Conservation (phyloP, 2,888 invertebrate species). For the Rhogogaster chlorosoma region DNA sequence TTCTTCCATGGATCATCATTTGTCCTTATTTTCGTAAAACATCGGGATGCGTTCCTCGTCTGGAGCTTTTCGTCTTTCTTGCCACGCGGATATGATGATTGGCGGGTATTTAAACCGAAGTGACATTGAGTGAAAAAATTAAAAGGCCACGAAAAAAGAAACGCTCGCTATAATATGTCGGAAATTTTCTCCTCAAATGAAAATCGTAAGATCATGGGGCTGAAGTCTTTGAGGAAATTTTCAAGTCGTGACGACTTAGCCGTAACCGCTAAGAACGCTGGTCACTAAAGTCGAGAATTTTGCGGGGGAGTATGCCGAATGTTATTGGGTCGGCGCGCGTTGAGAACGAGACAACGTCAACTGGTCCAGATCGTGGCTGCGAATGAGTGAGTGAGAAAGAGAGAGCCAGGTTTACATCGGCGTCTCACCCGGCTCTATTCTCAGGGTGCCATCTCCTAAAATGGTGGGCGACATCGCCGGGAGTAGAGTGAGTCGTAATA, state of each 20-base stretch:
- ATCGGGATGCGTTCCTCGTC: not conserved
- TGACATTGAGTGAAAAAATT: not conserved
- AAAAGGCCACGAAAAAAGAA: not conserved
- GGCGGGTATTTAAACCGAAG: not conserved
- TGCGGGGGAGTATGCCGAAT: slow-evolving; percentile 53
- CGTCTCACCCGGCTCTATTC: slow-evolving; percentile 67
- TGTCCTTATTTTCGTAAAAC: not conserved
- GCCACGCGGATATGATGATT: not conserved
- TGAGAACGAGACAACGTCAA: slow-evolving; percentile 49
- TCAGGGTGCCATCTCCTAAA: slow-evolving; percentile 75
- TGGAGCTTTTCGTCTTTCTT: not conserved
- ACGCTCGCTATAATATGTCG: no score
- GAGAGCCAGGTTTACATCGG: slow-evolving; percentile 52
- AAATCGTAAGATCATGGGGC: not conserved
- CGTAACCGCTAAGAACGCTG: not conserved
- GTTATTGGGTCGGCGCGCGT: slow-evolving; percentile 53
- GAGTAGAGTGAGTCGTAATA: slow-evolving; percentile 45
- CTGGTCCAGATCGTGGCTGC: slow-evolving; percentile 39
- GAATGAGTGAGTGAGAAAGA: slow-evolving; percentile 43
- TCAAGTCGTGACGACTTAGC: not conserved
- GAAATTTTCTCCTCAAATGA: not conserved
- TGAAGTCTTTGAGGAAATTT: not conserved
- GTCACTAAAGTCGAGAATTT: slow-evolving; percentile 30
- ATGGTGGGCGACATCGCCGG: slow-evolving; percentile 67
- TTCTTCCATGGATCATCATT: not conserved